Conservation (phyloP, 2,797 vertebrate genomes). For the Muscicapa comitata region DNA sequence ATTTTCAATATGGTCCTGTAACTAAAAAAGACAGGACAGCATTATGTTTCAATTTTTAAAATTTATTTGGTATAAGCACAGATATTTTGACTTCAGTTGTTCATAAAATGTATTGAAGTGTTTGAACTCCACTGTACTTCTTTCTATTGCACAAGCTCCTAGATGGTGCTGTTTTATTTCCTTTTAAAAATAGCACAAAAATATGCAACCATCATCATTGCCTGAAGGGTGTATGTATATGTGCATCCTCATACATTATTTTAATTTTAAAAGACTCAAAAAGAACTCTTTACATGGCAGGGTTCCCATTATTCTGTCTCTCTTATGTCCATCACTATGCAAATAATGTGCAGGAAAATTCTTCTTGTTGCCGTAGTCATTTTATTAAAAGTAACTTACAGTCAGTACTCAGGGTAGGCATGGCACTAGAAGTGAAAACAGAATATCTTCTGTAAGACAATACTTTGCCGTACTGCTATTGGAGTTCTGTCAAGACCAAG, state of each 20-base stretch:
- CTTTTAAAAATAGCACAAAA: not conserved
- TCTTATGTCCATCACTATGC: not conserved
- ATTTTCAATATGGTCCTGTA: not conserved
- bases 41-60: not conserved
- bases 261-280: not conserved
- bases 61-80: not conserved
- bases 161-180: not conserved
- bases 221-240: not conserved
- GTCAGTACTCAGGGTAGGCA: not conserved
- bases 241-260: not conserved
- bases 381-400: not conserved
- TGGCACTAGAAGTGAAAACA: not conserved
- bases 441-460: not conserved
- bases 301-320: not conserved
- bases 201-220: not conserved
- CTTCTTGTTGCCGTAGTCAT: not conserved
- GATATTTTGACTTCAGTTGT: not conserved
- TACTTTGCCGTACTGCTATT: not conserved
- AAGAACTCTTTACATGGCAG: not conserved
- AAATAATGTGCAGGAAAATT: not conserved
- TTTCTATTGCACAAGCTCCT: not conserved
- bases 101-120: not conserved
- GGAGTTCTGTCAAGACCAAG: not conserved
- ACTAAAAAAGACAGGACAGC: not conserved
- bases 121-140: not conserved